Percentiles rank a stretch among this genome's conserved stretches.
Evolutionary conservation across 2,113 vertebrate species (phyloP).

Genomic region (Nasalis larvatus): DNA sequence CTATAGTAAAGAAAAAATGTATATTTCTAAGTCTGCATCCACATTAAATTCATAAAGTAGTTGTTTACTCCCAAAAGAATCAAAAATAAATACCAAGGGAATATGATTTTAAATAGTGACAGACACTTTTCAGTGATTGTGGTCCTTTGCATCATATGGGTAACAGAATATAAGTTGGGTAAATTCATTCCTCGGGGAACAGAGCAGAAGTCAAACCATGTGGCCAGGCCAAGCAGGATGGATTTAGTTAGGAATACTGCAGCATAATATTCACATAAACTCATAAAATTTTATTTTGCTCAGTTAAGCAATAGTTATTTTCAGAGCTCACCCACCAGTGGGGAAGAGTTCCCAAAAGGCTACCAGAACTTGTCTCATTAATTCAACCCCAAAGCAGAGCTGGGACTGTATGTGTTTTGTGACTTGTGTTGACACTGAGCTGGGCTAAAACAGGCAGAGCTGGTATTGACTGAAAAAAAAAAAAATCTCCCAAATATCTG

Average conservation of each 20-base stretch:
- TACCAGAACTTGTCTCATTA: not conserved
- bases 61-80: not conserved
- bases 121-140: not conserved
- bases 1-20: not conserved
- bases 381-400: not conserved
- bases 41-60: not conserved
- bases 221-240: not conserved
- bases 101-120: not conserved
- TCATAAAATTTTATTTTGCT: not conserved
- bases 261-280: not conserved
- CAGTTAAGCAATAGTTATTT: not conserved
- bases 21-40: not conserved
- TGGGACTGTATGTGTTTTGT: not conserved
- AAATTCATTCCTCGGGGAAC: not conserved
- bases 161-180: not conserved
- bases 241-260: not conserved
- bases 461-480: not conserved
- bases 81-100: not conserved
- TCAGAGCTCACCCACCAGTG: not conserved
- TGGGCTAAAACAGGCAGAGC: not conserved
- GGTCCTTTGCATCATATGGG: not conserved
- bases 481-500: not conserved
- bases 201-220: not conserved
- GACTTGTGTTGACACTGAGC: not conserved
- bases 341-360: not conserved